Conservation (phyloP, 2,113 vertebrate species). For the Salvator merianae region DNA sequence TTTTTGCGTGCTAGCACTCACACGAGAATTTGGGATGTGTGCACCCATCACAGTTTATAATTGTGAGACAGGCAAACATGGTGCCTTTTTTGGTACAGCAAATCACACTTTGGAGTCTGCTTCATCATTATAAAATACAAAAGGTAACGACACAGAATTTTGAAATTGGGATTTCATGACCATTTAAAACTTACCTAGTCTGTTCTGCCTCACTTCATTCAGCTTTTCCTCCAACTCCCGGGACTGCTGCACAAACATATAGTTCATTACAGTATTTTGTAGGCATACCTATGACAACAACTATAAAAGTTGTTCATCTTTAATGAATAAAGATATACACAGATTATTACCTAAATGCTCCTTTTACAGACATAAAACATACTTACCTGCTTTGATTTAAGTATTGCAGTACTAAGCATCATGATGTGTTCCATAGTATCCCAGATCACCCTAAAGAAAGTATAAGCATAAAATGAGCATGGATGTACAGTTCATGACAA, state of each 20-base stretch:
- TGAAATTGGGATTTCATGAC: background rate
- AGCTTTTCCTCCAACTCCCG: constrained; percentile 63
- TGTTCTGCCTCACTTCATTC: constrained; percentile 61
- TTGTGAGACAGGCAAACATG: background rate
- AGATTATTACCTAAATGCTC: too few relatives aligned
- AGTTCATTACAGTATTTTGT: background rate
- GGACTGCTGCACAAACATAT: constrained; percentile 56
- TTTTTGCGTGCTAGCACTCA: background rate
- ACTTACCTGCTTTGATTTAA: constrained; percentile 63
- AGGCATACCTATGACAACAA: background rate
- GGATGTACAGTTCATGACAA: too few relatives aligned
- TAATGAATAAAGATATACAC: too few relatives aligned
- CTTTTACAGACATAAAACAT: background rate
- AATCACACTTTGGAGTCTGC: background rate
- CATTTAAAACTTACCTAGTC: constrained; percentile 65
- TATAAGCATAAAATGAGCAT: background rate
- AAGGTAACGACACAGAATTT: background rate
- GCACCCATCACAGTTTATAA: background rate
- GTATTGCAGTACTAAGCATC: constrained; percentile 47
- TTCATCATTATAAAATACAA: background rate
- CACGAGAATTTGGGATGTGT: background rate
- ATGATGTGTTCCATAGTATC: constrained; percentile 48
- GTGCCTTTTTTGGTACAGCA: background rate
- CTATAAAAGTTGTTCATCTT: background rate
- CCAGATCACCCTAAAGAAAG: constrained; percentile 59